A percentile compares a stretch with the other conserved stretches of the same genome.
Evolutionary conservation across 2,797 vertebrate genomes (phyloP).

Genomic region (Gallinago nigripennis): DNA sequence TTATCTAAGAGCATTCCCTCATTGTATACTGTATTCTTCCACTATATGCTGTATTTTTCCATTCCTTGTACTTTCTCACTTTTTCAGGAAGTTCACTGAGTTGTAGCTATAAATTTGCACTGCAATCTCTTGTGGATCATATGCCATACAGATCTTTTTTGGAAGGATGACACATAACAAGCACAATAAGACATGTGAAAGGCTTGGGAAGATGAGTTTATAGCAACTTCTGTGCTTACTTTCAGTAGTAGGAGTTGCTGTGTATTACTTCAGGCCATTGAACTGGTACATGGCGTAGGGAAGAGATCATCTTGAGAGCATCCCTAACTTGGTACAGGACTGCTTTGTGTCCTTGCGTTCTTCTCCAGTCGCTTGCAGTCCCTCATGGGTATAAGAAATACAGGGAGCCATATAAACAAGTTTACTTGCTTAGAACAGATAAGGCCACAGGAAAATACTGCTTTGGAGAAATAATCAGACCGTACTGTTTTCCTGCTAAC

Average conservation of each 20-base stretch:
- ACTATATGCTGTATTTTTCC: constrained; percentile 41
- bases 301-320: neutral
- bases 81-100: constrained; percentile 25
- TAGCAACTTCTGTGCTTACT: constrained; percentile 40
- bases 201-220: constrained; percentile 47
- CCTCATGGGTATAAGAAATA: neutral
- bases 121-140: constrained; percentile 43
- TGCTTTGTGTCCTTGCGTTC: neutral
- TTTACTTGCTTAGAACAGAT: neutral
- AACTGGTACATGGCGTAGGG: neutral
- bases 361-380: neutral
- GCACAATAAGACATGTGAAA: constrained; percentile 60
- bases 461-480: neutral
- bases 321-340: neutral
- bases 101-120: constrained; percentile 57
- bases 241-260: constrained; percentile 37
- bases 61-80: constrained; percentile 3
- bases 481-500: neutral
- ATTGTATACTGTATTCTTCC: neutral
- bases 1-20: accelerated
- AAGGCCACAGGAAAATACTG: neutral
- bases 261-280: neutral
- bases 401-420: neutral
- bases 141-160: constrained; percentile 42
- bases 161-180: constrained; percentile 55